Evolutionary conservation across 2,888 invertebrate species (phyloP).

Genomic region (Eulithis prunata): DNA sequence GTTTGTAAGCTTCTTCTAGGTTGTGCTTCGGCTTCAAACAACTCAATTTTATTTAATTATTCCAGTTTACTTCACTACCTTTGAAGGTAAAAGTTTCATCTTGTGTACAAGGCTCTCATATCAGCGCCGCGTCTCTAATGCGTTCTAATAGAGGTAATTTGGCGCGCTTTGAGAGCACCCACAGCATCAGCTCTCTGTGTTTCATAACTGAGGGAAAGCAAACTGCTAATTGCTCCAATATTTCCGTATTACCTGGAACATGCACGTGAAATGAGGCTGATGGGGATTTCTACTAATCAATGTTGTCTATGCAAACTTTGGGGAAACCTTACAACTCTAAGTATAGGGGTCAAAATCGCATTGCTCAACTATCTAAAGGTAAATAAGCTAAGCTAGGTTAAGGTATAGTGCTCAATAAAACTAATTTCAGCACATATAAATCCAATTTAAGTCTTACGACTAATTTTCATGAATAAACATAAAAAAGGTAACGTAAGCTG

Average conservation of each 20-base stretch:
- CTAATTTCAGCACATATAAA: slow-evolving; percentile 3
- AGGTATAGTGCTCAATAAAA: background rate
- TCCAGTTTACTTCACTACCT: background rate
- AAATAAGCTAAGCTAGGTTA: no score
- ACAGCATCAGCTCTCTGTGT: slow-evolving; percentile 14
- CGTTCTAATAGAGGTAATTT: slow-evolving; percentile 72
- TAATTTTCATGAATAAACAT: slow-evolving; percentile 27
- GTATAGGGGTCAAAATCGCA: no score
- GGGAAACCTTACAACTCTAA: no score
- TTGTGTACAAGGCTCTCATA: slow-evolving; percentile 14
- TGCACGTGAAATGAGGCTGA: no score
- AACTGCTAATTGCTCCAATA: slow-evolving; percentile 19
- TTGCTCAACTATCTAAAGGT: no score
- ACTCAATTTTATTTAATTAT: no score
- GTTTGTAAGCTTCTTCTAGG: no score
- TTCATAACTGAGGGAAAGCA: slow-evolving; percentile 22
- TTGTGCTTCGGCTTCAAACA: no score
- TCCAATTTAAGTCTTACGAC: slow-evolving; percentile 9
- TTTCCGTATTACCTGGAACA: slow-evolving; percentile 7
- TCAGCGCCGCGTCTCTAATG: slow-evolving; percentile 52
- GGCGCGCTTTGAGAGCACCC: slow-evolving; percentile 57
- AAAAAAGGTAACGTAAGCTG: slow-evolving; percentile 36
- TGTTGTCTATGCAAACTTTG: no score
- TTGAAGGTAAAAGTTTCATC: slow-evolving; percentile 10
- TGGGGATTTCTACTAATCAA: no score